phyloP scores from a whole-genome alignment of 2,113 vertebrate genomes.

The Syrmaticus mikado region DNA sequence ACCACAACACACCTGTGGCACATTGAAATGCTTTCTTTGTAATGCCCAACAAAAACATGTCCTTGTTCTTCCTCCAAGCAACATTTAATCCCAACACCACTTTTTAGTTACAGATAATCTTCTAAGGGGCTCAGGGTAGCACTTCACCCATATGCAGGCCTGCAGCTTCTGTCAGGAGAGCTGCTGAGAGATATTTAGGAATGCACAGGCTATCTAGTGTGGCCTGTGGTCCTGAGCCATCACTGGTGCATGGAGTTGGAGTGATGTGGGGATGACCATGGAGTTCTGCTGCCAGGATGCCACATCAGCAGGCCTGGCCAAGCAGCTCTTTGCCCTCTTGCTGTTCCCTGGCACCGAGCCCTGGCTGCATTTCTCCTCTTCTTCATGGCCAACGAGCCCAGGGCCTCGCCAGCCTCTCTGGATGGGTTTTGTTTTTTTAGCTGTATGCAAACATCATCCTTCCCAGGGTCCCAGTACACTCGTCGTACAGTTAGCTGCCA shows the following conservation, averaged over 20 bases:
- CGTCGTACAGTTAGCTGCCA: not conserved
- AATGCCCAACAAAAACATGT: not conserved
- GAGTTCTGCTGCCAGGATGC: rapidly evolving
- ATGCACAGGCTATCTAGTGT: rapidly evolving
- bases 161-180: not conserved
- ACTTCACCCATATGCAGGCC: not conserved
- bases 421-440: not conserved
- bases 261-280: rapidly evolving
- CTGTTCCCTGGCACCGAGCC: not conserved
- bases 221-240: not conserved
- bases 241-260: rapidly evolving
- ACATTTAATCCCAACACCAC: not conserved
- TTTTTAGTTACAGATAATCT: not conserved
- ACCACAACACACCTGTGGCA: not conserved
- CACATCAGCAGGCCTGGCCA: not conserved
- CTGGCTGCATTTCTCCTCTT: not conserved
- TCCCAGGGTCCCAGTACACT: rapidly evolving
- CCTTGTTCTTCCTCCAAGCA: not conserved
- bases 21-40: not conserved
- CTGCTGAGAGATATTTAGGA: not conserved
- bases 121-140: rapidly evolving
- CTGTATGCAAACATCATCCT: not conserved
- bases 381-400: no score
- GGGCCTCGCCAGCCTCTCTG: no score
- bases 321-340: not conserved